Conservation (phyloP, 2,797 vertebrate genomes). For the Hippoglossus hippoglossus region DNA sequence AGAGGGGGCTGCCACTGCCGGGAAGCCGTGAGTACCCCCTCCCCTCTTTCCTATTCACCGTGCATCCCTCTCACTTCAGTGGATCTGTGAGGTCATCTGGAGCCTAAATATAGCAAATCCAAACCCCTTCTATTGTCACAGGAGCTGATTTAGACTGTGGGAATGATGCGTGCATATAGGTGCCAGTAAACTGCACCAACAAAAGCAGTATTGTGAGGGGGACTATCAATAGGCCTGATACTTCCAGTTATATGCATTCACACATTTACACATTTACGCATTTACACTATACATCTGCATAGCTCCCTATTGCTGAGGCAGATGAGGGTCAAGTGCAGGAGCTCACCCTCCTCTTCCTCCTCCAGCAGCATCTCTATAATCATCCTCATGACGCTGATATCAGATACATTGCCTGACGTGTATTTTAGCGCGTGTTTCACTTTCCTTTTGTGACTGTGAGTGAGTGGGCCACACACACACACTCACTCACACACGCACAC, state of each 20-base stretch:
- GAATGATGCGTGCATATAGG: constrained; percentile 6
- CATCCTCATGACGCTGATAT: constrained; percentile 47
- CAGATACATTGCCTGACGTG: constrained; percentile 34
- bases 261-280: neutral
- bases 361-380: neutral
- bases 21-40: constrained; percentile 63
- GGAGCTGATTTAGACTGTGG: neutral
- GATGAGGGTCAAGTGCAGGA: constrained; percentile 17
- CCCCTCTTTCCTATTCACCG: constrained; percentile 46
- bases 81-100: constrained; percentile 59
- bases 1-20: constrained; percentile 72
- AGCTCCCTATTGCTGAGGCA: neutral
- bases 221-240: neutral
- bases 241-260: neutral
- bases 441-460: constrained; percentile 58
- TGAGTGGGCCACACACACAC: constrained; percentile 56
- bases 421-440: constrained; percentile 44
- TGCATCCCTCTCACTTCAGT: constrained; percentile 47
- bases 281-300: neutral
- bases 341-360: constrained; percentile 7
- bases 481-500: too few species aligned
- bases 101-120: constrained; percentile 67
- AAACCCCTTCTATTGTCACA: constrained; percentile 1
- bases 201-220: neutral
- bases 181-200: constrained; percentile 10